Evolutionary conservation across 2,113 vertebrate species (phyloP).

Genomic region (Pycnonotus jocosus): DNA sequence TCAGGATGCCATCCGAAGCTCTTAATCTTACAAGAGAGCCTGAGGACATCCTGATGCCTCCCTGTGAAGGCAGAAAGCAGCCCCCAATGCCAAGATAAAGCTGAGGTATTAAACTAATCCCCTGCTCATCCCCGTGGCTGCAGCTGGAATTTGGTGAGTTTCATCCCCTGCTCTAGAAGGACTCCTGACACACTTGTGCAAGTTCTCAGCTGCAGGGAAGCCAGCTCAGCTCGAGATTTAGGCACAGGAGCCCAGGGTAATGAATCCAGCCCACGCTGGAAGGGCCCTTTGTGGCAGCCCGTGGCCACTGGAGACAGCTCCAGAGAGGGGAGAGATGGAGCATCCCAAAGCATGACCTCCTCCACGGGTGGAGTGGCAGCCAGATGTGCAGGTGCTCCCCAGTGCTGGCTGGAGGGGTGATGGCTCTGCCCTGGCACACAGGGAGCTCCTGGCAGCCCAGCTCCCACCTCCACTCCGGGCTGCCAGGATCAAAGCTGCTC

Average conservation of each 20-base stretch:
- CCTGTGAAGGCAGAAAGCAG: constrained; percentile 7
- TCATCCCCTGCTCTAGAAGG: not conserved
- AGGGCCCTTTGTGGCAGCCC: not conserved
- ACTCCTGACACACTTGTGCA: not conserved
- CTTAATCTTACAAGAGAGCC: constrained; percentile 71
- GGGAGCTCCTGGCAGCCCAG: fast-evolving
- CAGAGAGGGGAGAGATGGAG: not conserved
- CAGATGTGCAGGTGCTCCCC: fast-evolving
- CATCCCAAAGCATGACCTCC: fast-evolving
- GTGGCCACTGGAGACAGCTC: fast-evolving
- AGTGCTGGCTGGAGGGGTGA: not conserved
- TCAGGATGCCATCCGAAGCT: constrained; percentile 71
- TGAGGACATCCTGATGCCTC: constrained; percentile 56
- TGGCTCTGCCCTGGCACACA: not conserved
- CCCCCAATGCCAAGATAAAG: not conserved
- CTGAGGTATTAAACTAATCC: not conserved
- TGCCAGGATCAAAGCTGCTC: not conserved
- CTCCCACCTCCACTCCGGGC: not conserved
- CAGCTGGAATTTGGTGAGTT: not conserved
- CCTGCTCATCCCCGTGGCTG: not conserved
- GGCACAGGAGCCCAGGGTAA: not conserved
- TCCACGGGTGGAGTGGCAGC: fast-evolving
- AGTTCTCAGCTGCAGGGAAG: not conserved
- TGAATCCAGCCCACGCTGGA: not conserved
- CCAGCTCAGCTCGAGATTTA: not conserved